Percentiles rank a stretch among this genome's conserved stretches.
Conservation (phyloP, 1,140 invertebrate genomes). For the Eriosoma lanigerum region DNA sequence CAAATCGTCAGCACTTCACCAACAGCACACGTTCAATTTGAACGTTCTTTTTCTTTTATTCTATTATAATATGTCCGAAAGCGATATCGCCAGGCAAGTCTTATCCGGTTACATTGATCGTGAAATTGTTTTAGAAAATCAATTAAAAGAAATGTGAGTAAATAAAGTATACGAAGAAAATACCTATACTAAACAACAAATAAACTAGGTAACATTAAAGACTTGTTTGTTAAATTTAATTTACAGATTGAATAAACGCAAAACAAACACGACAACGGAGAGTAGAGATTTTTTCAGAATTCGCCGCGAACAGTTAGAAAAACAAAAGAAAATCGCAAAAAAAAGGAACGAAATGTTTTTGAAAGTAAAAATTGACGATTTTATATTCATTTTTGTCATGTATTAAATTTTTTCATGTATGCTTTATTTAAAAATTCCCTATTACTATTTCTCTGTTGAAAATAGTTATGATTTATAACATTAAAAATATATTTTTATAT, state of each 20-base stretch:
- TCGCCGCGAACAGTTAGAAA: slow-evolving; percentile 13
- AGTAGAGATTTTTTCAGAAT: slow-evolving; percentile 27
- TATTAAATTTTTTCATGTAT: too few species aligned
- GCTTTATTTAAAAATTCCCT: too few species aligned
- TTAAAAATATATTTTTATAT: too few species aligned
- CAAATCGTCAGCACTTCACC: background rate
- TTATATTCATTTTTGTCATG: too few species aligned
- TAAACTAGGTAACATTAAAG: background rate
- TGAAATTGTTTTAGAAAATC: slow-evolving; percentile 26
- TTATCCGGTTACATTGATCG: background rate
- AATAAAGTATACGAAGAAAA: background rate
- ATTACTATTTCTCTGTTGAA: too few species aligned
- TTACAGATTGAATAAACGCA: slow-evolving; percentile 6
- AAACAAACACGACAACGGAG: background rate
- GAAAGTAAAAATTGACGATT: background rate
- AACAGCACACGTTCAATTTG: background rate
- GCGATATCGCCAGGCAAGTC: background rate
- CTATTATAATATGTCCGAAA: background rate
- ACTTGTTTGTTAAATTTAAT: too few species aligned
- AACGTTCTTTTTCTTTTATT: background rate
- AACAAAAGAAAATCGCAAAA: slow-evolving; percentile 20
- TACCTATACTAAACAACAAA: background rate
- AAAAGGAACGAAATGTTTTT: slow-evolving; percentile 43
- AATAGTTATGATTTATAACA: too few species aligned
- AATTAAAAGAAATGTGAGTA: slow-evolving; percentile 36